Evolutionary conservation across 2,113 vertebrate genomes (phyloP).

Genomic region (Cranoglanis bouderius): DNA sequence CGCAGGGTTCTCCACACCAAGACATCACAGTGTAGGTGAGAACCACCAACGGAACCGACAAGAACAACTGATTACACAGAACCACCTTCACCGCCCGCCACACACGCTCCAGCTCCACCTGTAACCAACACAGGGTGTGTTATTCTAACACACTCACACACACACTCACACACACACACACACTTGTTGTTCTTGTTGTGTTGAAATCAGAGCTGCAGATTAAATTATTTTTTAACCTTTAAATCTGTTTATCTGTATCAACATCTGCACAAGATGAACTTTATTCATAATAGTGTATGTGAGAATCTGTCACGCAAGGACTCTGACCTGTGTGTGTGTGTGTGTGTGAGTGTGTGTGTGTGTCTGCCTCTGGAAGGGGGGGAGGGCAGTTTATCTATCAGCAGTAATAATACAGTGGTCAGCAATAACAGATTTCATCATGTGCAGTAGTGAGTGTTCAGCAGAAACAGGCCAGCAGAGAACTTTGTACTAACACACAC

Average conservation of each 20-base stretch:
- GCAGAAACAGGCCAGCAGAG: neutral
- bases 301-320: neutral
- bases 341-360: neutral
- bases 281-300: neutral
- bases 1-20: conserved; percentile 77
- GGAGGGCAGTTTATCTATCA: neutral
- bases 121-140: neutral
- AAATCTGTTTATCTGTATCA: neutral
- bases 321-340: conserved; percentile 6
- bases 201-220: neutral
- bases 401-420: conserved; percentile 26
- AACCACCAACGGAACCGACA: conserved; percentile 81
- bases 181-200: neutral
- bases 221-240: neutral
- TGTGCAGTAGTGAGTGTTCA: neutral
- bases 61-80: conserved; percentile 75
- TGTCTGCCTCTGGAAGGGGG: neutral
- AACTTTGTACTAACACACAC: neutral
- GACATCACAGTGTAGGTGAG: conserved; percentile 70
- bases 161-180: neutral
- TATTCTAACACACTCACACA: neutral
- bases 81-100: conserved; percentile 67
- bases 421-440: conserved; percentile 49
- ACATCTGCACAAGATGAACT: neutral
- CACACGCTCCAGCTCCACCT: conserved; percentile 84